Percentiles rank a stretch among this genome's conserved stretches.
phyloP scores from a whole-genome alignment of 2,113 vertebrate genomes.

The Spermophilus dauricus region DNA sequence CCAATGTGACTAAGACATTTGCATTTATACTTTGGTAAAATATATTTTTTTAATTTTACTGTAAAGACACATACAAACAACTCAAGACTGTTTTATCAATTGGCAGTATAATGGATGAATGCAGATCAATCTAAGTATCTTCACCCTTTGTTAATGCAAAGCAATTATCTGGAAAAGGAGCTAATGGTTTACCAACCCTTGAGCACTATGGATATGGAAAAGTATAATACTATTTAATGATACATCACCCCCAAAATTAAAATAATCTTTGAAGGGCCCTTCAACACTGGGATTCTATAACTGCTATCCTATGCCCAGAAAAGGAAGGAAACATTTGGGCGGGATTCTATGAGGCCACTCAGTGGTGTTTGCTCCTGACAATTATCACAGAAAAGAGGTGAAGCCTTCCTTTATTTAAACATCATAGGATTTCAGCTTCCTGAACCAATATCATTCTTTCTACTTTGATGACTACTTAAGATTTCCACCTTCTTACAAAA shows the following conservation, averaged over 20 bases:
- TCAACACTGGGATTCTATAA: not conserved
- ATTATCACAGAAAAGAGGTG: not conserved
- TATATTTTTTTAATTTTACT: not conserved
- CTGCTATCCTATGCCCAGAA: not conserved
- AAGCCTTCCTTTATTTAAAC: not conserved
- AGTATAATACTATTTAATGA: not conserved
- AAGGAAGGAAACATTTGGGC: not conserved
- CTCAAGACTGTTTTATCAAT: not conserved
- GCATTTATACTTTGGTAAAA: not conserved
- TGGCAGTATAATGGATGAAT: not conserved
- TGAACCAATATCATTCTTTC: not conserved
- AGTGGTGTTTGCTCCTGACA: not conserved
- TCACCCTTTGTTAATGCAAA: not conserved
- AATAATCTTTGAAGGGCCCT: conserved; percentile 16
- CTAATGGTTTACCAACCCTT: not conserved
- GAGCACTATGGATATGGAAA: not conserved
- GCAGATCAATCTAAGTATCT: not conserved
- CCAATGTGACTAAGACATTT: conserved; percentile 3
- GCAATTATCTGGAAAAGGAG: not conserved
- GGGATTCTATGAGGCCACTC: not conserved
- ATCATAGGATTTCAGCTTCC: not conserved
- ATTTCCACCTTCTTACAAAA: not conserved
- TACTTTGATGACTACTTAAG: not conserved
- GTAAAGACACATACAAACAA: not conserved
- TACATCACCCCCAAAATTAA: not conserved